Conservation (phyloP, 2,113 vertebrate genomes). For the Campylorhamphus procurvoides region DNA sequence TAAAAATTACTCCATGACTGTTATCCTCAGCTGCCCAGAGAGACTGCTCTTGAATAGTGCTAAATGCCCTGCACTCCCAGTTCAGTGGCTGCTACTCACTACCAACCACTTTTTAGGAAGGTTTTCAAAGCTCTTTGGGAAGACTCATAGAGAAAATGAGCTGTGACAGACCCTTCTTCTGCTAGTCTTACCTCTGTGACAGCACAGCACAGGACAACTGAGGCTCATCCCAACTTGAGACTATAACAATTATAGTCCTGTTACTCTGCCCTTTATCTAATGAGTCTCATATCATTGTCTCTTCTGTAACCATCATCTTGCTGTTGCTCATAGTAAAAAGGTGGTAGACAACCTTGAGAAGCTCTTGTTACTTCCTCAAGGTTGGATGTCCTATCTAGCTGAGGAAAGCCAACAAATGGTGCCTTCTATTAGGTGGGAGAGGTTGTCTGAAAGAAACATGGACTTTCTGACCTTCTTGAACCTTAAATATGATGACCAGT, state of each 20-base stretch:
- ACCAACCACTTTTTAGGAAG: background rate
- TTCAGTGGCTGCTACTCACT: background rate
- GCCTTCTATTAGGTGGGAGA: background rate
- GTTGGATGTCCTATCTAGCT: background rate
- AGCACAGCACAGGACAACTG: background rate
- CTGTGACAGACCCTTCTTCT: background rate
- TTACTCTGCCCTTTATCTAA: background rate
- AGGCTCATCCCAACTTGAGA: background rate
- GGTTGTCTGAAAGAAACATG: background rate
- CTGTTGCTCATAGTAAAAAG: background rate
- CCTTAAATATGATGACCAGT: background rate
- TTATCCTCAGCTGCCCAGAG: background rate
- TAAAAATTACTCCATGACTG: background rate
- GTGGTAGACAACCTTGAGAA: background rate
- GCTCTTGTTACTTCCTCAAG: background rate
- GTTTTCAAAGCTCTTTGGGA: background rate
- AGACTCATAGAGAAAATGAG: background rate
- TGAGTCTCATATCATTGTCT: background rate
- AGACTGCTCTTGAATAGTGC: background rate
- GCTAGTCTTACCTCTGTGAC: background rate
- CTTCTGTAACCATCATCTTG: background rate
- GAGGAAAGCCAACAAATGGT: background rate
- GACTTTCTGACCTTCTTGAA: rapidly evolving
- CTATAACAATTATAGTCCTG: background rate
- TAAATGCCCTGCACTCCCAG: background rate